phyloP scores from a whole-genome alignment of 2,888 invertebrate species.

The Dicyrtoma fusca region DNA sequence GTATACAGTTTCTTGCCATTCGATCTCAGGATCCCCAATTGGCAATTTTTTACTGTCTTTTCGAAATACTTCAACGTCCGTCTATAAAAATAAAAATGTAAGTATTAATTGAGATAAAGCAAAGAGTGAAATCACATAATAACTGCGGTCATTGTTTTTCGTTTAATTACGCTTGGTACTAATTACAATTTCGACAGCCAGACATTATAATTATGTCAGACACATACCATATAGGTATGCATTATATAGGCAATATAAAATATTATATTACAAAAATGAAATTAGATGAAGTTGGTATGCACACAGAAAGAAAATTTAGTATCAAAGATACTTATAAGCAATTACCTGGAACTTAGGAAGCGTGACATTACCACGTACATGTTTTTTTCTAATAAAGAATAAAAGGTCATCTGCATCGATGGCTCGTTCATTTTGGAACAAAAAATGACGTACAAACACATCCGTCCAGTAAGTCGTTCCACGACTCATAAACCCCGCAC shows the following conservation, averaged over 20 bases:
- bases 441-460: constrained; percentile 89
- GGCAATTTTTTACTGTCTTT: constrained; percentile 96
- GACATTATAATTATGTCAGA: too few relatives aligned
- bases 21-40: constrained; percentile 85
- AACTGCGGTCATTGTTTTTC: too few relatives aligned
- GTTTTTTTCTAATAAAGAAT: constrained; percentile 92
- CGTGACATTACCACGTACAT: constrained; percentile 74
- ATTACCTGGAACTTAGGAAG: constrained; percentile 86
- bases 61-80: constrained; percentile 95
- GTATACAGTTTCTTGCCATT: constrained; percentile 91
- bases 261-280: background rate
- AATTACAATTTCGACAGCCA: too few relatives aligned
- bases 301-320: background rate
- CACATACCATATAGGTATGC: too few relatives aligned
- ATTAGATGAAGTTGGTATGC: background rate
- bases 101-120: background rate
- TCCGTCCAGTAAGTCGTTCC: constrained; percentile 96
- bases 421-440: constrained; percentile 65
- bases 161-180: too few relatives aligned
- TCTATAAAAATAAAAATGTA: constrained; percentile 66
- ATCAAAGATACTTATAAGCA: constrained; percentile 34
- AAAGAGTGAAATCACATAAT: constrained; percentile 8
- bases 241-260: background rate
- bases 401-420: constrained; percentile 92
- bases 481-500: constrained; percentile 85